Percentiles rank a stretch among this genome's conserved stretches.
These are phyloP conservation scores for Reinhardtius hippoglossoides DNA, from an alignment of 2,113 vertebrate species.

Conservation along the genomic window DNA sequence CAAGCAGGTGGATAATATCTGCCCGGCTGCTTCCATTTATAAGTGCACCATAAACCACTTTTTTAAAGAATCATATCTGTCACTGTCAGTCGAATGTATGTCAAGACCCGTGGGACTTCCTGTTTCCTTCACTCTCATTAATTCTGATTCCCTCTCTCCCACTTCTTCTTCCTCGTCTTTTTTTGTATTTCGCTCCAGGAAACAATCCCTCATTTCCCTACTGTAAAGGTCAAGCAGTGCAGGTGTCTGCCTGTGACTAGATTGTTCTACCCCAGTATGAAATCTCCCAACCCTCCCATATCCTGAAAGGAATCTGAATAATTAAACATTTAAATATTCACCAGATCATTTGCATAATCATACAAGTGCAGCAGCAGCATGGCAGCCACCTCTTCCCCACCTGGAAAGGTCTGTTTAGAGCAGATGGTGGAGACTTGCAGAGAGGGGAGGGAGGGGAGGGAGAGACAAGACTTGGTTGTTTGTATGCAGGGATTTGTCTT, in stretches of 20 bases:
- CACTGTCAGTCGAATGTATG: slow-evolving; percentile 73
- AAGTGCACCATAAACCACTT: slow-evolving; percentile 50
- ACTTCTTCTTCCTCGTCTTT: not conserved
- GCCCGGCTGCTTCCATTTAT: slow-evolving; percentile 33
- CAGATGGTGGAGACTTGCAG: slow-evolving; percentile 59
- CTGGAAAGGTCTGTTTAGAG: slow-evolving; percentile 47
- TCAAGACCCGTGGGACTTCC: slow-evolving; percentile 57
- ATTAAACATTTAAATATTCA: slow-evolving; percentile 78
- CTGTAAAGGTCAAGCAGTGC: slow-evolving; percentile 73
- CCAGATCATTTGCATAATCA: slow-evolving; percentile 64
- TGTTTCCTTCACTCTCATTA: not conserved
- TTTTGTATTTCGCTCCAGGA: slow-evolving; percentile 41
- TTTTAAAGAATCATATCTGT: slow-evolving; percentile 62
- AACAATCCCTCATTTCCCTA: slow-evolving; percentile 48
- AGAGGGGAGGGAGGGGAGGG: not conserved
- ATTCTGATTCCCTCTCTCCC: not conserved
- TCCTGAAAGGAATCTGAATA: slow-evolving; percentile 56
- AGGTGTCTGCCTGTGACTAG: slow-evolving; percentile 43
- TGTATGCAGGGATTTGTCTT: slow-evolving; percentile 39
- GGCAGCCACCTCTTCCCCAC: slow-evolving; percentile 51
- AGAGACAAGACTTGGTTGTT: slow-evolving; percentile 38
- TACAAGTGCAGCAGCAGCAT: slow-evolving; percentile 39
- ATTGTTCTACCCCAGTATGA: slow-evolving; percentile 49
- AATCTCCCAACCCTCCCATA: slow-evolving; percentile 26
- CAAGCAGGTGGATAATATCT: slow-evolving; percentile 36